Evolutionary conservation across 2,888 invertebrate genomes (phyloP), one percentile per base, ranked within the genome.

Genomic region (Aromia moschata): DNA sequence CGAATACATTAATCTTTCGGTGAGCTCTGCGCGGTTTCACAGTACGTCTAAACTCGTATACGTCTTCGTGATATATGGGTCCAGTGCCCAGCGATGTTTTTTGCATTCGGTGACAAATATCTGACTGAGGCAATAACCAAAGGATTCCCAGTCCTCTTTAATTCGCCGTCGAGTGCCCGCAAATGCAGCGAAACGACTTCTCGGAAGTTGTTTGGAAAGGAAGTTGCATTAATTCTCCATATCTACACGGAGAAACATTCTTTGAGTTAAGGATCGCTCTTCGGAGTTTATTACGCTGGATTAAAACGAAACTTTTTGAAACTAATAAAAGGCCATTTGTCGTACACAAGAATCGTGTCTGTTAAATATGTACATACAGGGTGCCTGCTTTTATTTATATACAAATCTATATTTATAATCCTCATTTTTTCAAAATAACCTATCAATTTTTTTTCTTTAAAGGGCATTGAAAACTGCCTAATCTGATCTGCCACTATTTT

Each of bases 1-100:
- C n/a, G 20, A 20, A 43, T 16, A 20, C 41, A 43, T 43, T 43
- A 43, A 43, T 43, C 41, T 43, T 16, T 20, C 11, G 12, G 7
- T 18, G 20, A 43, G 16, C 17, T 43, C 41, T 5, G n/a, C 17
- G 17, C 17, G 11, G 11, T 17, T 43, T 18, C 9, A 43, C 41
- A 20, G 17, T 18, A 17, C 41, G 41, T 43, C n/a, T 11, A n/a
- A 18, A 43, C 12, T 16, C 41, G 20, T 43, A 20, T 43, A 20
- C 12, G 20, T 43, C 18, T 43, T 18, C 18, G 11, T 43, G 41
- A 43, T 43, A 43, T 43, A 43, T 43, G 41, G 11, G 9, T 2
- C 4, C 11, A 43, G 41, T 18, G 12, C 5, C 11, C 10, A n/a
- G n/a, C 1, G 9, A n/a, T 20, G n/a, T 10, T n/a, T 20, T 43